Conservation (phyloP, 2,888 invertebrate species). For the Drosophila austrosaltans region DNA sequence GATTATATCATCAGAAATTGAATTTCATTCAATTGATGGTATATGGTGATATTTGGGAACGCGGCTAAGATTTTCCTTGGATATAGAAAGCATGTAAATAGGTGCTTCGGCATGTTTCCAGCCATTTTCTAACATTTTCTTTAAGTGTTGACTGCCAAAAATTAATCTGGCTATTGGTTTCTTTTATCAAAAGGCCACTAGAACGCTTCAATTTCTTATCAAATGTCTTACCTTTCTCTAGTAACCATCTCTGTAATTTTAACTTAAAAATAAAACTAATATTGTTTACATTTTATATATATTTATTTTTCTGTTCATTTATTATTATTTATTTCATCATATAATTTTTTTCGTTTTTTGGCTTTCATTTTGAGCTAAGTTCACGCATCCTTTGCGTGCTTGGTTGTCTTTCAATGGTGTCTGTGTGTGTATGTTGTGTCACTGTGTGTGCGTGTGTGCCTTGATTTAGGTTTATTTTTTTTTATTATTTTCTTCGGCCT, state of each 20-base stretch:
- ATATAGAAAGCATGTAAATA: no score
- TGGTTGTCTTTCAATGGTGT: constrained; percentile 33
- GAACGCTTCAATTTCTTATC: no score
- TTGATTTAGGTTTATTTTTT: constrained; percentile 56
- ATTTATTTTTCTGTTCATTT: constrained; percentile 30
- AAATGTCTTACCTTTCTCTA: no score
- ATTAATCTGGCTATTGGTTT: no score
- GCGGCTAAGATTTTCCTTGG: no score
- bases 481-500: constrained; percentile 52
- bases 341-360: constrained; percentile 56
- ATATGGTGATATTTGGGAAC: no score
- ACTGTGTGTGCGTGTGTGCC: constrained; percentile 56
- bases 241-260: not conserved
- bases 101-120: no score
- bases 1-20: no score
- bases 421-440: constrained; percentile 19
- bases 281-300: constrained; percentile 26
- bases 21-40: no score
- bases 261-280: constrained; percentile 17
- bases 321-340: constrained; percentile 71
- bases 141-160: no score
- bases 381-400: constrained; percentile 54
- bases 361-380: constrained; percentile 75
- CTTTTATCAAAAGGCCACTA: no score
- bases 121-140: no score